Percentiles rank a stretch among this genome's conserved stretches.
Conservation (phyloP, 2,113 vertebrate genomes). For the Apus apus region DNA sequence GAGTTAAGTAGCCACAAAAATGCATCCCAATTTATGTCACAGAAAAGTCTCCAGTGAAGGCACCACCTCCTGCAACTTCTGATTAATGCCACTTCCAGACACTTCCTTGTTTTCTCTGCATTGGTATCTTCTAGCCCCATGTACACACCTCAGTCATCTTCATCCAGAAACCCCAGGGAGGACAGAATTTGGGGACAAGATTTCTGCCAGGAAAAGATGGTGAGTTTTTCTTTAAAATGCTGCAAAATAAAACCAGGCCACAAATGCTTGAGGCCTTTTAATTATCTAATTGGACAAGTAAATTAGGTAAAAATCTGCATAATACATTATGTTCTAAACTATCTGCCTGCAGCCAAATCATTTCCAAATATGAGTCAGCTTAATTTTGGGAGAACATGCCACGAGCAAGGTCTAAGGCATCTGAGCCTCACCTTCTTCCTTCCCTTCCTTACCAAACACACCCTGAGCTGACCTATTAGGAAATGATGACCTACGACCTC, state of each 20-base stretch:
- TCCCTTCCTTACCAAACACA: neutral
- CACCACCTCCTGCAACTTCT: neutral
- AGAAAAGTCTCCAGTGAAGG: neutral
- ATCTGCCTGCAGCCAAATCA: slow-evolving; percentile 28
- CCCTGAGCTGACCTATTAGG: neutral
- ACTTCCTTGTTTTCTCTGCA: neutral
- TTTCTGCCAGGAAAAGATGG: neutral
- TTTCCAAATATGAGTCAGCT: slow-evolving; percentile 32
- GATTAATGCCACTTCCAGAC: neutral
- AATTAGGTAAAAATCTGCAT: slow-evolving; percentile 27
- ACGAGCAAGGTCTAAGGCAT: neutral
- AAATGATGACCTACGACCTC: neutral
- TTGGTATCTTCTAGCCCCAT: neutral
- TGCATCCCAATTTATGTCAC: neutral
- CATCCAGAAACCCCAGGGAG: neutral
- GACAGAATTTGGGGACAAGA: accelerated
- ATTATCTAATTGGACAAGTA: slow-evolving; percentile 1
- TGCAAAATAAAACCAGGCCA: neutral
- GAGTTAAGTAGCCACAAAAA: slow-evolving; percentile 1
- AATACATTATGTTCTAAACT: neutral
- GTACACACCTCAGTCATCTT: neutral
- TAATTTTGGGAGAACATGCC: neutral
- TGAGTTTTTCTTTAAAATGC: neutral
- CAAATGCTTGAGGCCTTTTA: neutral
- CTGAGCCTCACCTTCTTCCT: neutral